Percentiles rank a stretch among this genome's conserved stretches.
Evolutionary conservation across 2,888 invertebrate species (phyloP).

Genomic region (Brenthis daphne): DNA sequence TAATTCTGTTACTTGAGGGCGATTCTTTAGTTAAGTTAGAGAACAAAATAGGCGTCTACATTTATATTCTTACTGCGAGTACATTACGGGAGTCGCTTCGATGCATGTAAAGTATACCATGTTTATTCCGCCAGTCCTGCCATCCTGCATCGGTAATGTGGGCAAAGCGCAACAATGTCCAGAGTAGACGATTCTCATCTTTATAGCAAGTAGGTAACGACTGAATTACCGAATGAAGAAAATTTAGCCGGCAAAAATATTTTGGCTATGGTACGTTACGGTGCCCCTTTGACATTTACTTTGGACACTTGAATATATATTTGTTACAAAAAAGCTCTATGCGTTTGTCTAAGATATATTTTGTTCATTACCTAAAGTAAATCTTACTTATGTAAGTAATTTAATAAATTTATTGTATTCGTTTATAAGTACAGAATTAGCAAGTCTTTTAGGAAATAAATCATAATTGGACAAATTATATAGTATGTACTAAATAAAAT

Average conservation of each 20-base stretch:
- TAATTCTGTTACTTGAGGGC: conserved; percentile 42
- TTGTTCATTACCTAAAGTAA: too few relatives aligned
- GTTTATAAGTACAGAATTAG: too few relatives aligned
- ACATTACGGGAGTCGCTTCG: conserved; percentile 77
- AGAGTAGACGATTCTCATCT: conserved; percentile 42
- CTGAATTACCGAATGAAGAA: conserved; percentile 44
- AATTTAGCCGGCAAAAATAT: conserved; percentile 52
- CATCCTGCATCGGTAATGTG: conserved; percentile 74
- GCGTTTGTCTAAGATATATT: too few relatives aligned
- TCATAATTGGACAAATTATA: too few relatives aligned
- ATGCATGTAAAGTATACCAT: conserved; percentile 79
- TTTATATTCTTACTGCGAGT: conserved; percentile 73
- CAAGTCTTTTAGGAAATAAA: too few relatives aligned
- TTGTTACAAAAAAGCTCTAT: too few relatives aligned
- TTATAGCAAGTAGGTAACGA: conserved; percentile 49
- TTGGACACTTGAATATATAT: conserved; percentile 50
- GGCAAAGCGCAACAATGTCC: conserved; percentile 43
- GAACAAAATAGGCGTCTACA: conserved; percentile 63
- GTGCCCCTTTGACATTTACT: conserved; percentile 76
- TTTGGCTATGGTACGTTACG: conserved; percentile 58
- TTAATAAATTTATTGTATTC: too few relatives aligned
- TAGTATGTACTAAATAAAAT: too few relatives aligned
- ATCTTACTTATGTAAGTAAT: too few relatives aligned
- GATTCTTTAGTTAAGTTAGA: conserved; percentile 54
- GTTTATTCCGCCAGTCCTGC: conserved; percentile 76